A percentile compares a stretch with the other conserved stretches of the same genome.
Evolutionary conservation across 1,140 invertebrate genomes (phyloP).

Genomic region (Brachionus koreanus): DNA sequence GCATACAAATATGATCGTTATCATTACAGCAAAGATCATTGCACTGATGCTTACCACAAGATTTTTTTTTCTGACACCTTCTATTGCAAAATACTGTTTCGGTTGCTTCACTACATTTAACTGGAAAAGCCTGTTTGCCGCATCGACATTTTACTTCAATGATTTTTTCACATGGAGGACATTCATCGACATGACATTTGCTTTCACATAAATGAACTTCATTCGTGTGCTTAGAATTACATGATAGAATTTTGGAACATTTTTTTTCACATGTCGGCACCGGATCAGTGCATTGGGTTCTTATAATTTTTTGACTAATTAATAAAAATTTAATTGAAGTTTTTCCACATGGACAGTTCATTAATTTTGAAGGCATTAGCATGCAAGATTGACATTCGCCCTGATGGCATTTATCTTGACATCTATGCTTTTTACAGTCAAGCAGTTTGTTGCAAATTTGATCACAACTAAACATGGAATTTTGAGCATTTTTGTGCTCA

Average conservation of each 20-base stretch:
- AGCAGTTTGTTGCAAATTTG: slow-evolving; percentile 48
- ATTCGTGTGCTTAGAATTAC: slow-evolving; percentile 54
- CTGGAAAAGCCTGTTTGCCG: slow-evolving; percentile 67
- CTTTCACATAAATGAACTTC: slow-evolving; percentile 26
- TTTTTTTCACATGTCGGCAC: slow-evolving; percentile 76
- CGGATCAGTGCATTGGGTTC: slow-evolving; percentile 73
- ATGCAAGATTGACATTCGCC: slow-evolving; percentile 52
- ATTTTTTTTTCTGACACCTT: slow-evolving; percentile 79
- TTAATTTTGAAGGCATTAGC: slow-evolving; percentile 60
- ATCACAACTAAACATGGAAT: slow-evolving; percentile 66
- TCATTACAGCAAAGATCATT: slow-evolving; percentile 69
- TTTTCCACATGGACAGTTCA: slow-evolving; percentile 79
- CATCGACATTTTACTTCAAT: slow-evolving; percentile 82
- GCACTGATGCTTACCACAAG: slow-evolving; percentile 83
- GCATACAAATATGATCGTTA: slow-evolving; percentile 75
- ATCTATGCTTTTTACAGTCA: slow-evolving; percentile 56
- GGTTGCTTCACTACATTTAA: slow-evolving; percentile 68
- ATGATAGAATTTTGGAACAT: slow-evolving; percentile 73
- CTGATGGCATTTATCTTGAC: slow-evolving; percentile 53
- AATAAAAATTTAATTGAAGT: slow-evolving; percentile 59
- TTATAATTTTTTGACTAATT: slow-evolving; percentile 45
- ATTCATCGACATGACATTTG: slow-evolving; percentile 60
- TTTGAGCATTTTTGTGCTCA: slow-evolving; percentile 49
- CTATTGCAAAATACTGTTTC: slow-evolving; percentile 68
- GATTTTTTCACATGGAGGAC: slow-evolving; percentile 73